Evolutionary conservation across 2,113 vertebrate genomes (phyloP).

Genomic region (western clawed frog (Xenopus tropicalis)): UCB_Xtro_10.0 CM004448.2:23172501-23173000

Average conservation of each 20-base stretch:
- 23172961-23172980: too few relatives aligned
- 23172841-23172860: background rate
- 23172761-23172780: constrained; percentile 30
- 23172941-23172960: too few relatives aligned
- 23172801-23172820: constrained; percentile 32
- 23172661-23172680: background rate
- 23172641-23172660: background rate
- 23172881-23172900: constrained; percentile 15
- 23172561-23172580: background rate
- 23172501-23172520: background rate
- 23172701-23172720: background rate
- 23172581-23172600: background rate
- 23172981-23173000: too few relatives aligned
- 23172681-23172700: background rate
- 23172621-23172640: background rate
- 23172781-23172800: constrained; percentile 11
- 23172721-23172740: constrained; percentile 16
- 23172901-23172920: background rate
- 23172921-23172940: too few relatives aligned
- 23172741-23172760: constrained; percentile 14
- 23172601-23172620: background rate
- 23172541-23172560: background rate
- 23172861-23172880: constrained; percentile 35
- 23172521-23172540: background rate
- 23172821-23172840: constrained; percentile 21